Conservation (phyloP, 1,140 invertebrate genomes). For the Drosophila sucinea region DNA sequence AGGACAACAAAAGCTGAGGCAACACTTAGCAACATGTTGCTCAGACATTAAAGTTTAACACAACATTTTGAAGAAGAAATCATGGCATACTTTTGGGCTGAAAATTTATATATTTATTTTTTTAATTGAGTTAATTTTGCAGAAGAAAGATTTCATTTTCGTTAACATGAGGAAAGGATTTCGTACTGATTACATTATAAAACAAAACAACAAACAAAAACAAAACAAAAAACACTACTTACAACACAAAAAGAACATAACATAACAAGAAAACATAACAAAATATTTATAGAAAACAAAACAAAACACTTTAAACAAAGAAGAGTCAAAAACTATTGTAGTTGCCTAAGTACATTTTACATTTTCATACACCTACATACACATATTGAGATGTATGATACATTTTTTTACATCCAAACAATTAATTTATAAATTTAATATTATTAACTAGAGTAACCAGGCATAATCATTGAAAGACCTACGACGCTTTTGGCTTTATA, state of each 20-base stretch:
- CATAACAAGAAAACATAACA: conserved; percentile 35
- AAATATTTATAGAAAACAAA: conserved; percentile 41
- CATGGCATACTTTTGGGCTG: conserved; percentile 50
- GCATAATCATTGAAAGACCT: conserved; percentile 67
- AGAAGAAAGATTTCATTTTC: neutral
- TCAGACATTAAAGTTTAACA: conserved; percentile 51
- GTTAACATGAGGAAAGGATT: neutral
- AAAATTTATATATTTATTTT: neutral
- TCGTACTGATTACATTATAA: conserved; percentile 73
- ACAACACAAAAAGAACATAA: conserved; percentile 44
- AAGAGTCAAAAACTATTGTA: conserved; percentile 46
- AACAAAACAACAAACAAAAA: conserved; percentile 40
- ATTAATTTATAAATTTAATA: conserved; percentile 61
- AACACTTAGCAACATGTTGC: conserved; percentile 64
- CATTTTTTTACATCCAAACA: conserved; percentile 59
- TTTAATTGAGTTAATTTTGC: neutral
- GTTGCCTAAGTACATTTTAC: conserved; percentile 58
- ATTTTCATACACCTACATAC: neutral
- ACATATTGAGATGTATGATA: conserved; percentile 32
- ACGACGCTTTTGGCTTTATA: conserved; percentile 64
- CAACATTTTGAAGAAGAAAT: neutral
- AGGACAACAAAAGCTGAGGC: conserved; percentile 49
- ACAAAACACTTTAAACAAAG: no score
- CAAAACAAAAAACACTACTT: conserved; percentile 28
- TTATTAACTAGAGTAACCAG: conserved; percentile 43